Percentiles rank a stretch among this genome's conserved stretches.
phyloP scores from a whole-genome alignment of 2,797 vertebrate genomes.

The Merluccius polli region DNA sequence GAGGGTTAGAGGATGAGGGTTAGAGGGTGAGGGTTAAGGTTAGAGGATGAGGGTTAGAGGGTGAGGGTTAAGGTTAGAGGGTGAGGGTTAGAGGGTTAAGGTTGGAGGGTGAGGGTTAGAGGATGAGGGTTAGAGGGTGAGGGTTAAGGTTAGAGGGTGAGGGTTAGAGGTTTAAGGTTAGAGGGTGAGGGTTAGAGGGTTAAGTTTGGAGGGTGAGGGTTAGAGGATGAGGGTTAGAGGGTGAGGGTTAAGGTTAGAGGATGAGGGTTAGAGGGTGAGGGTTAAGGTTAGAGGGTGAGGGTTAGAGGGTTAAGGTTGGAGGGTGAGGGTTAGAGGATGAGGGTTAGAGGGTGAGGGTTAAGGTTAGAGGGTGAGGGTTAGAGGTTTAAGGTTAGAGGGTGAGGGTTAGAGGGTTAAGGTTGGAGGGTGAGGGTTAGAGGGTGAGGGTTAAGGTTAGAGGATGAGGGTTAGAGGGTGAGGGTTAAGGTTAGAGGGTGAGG shows the following conservation, averaged over 20 bases:
- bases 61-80: too few species aligned
- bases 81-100: too few species aligned
- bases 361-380: background rate
- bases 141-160: background rate
- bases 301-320: background rate
- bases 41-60: too few species aligned
- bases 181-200: background rate
- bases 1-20: too few species aligned
- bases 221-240: background rate
- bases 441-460: background rate
- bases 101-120: too few species aligned
- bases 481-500: background rate
- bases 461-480: background rate
- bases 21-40: too few species aligned
- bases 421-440: background rate
- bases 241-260: too few species aligned
- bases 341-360: background rate
- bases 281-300: background rate
- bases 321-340: background rate
- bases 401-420: background rate
- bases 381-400: background rate
- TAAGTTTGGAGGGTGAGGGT: too few species aligned
- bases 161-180: too few species aligned
- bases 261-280: background rate
- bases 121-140: background rate